Percentiles rank a stretch among this genome's conserved stretches.
phyloP scores from a whole-genome alignment of 2,797 vertebrate species.

The Fistularia tabacaria region DNA sequence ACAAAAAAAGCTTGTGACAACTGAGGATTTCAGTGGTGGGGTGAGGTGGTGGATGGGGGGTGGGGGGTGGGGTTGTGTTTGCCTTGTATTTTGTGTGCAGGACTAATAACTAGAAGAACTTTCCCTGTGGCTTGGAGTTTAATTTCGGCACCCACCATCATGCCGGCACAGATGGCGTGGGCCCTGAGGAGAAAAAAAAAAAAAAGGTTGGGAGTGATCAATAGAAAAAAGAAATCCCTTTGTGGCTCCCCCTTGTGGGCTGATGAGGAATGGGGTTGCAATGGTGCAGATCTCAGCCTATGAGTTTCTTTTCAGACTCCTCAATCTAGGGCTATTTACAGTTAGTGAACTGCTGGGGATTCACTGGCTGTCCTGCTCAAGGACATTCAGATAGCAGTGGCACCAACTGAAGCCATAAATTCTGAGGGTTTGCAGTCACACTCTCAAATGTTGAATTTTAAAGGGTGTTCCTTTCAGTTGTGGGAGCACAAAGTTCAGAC shows the following conservation, averaged over 20 bases:
- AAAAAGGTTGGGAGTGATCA: constrained; percentile 38
- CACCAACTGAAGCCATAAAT: constrained; percentile 32
- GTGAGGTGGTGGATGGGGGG: no score
- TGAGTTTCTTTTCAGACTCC: constrained; percentile 44
- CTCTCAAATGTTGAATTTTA: constrained; percentile 17
- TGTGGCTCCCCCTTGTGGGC: constrained; percentile 62
- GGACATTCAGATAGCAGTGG: constrained; percentile 35
- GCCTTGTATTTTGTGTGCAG: not conserved
- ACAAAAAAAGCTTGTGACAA: no score
- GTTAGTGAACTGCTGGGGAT: constrained; percentile 49
- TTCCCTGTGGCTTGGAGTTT: constrained; percentile 6
- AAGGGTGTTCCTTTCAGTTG: constrained; percentile 2
- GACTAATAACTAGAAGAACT: not conserved
- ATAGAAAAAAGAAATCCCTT: constrained; percentile 3
- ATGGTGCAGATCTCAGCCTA: constrained; percentile 2
- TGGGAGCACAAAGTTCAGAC: constrained; percentile 35
- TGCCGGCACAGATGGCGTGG: constrained; percentile 50
- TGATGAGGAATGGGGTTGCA: constrained; percentile 13
- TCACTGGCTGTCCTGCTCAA: constrained; percentile 47
- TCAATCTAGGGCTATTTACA: constrained; percentile 31
- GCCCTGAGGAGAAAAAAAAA: constrained; percentile 38
- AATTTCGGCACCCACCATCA: constrained; percentile 32
- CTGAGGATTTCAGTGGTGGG: no score
- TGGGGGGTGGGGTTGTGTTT: no score
- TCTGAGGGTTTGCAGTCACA: constrained; percentile 16